Conservation (phyloP, 2,888 invertebrate genomes). For the Epinotia nisella region DNA sequence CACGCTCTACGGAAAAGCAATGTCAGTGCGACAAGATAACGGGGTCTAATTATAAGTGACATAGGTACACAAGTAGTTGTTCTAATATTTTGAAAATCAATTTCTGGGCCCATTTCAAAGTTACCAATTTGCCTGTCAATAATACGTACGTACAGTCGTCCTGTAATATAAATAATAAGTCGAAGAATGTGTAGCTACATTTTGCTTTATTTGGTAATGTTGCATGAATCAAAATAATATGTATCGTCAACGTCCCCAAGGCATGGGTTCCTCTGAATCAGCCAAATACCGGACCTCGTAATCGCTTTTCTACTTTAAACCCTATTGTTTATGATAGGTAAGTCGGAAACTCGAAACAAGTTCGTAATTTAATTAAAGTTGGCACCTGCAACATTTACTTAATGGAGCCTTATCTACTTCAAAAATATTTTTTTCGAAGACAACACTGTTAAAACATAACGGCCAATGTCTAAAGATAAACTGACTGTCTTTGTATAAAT, state of each 20-base stretch:
- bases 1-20: no score
- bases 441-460: no score
- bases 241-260: background rate
- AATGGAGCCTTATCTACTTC: background rate
- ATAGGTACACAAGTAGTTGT: no score
- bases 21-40: no score
- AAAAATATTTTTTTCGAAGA: background rate
- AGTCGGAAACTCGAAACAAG: background rate
- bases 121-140: no score
- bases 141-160: no score
- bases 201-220: background rate
- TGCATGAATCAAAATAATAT: background rate
- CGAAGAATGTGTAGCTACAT: background rate
- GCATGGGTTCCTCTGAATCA: background rate
- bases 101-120: no score
- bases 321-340: background rate
- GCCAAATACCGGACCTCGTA: background rate
- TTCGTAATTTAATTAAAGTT: background rate
- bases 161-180: background rate
- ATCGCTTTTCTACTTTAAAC: background rate
- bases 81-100: no score
- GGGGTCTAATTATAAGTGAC: no score
- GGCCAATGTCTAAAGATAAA: no score
- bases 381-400: background rate
- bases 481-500: background rate